phyloP scores from a whole-genome alignment of 2,888 invertebrate genomes.

The Callinectes sapidus region DNA sequence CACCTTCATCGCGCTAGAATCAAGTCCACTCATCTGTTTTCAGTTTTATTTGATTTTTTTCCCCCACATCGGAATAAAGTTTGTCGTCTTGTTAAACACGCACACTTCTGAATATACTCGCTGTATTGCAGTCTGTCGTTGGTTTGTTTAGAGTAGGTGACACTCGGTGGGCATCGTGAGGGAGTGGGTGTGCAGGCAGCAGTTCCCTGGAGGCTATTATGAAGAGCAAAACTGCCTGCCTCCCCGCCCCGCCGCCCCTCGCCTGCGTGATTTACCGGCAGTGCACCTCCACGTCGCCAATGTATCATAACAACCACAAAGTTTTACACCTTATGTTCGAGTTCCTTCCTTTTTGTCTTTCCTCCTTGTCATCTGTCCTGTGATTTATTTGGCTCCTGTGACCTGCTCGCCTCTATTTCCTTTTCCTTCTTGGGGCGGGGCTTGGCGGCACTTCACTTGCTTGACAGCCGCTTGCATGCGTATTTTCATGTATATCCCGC shows the following conservation, averaged over 20 bases:
- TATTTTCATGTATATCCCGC: not conserved
- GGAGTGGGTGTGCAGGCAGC: not conserved
- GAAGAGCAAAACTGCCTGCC: constrained; percentile 22
- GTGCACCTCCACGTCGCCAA: constrained; percentile 39
- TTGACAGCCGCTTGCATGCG: constrained; percentile 29
- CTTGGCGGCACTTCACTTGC: constrained; percentile 22
- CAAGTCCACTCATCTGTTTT: not conserved
- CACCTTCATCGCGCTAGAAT: not conserved
- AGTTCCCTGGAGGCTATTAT: constrained; percentile 5
- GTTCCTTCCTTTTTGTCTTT: constrained; percentile 42
- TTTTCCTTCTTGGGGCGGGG: constrained; percentile 15
- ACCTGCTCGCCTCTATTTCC: constrained; percentile 42
- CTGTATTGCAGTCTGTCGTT: not conserved
- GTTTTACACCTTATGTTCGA: constrained; percentile 47
- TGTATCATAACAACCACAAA: constrained; percentile 57
- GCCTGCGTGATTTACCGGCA: constrained; percentile 38
- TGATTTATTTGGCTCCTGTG: constrained; percentile 41
- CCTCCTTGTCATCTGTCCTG: constrained; percentile 31
- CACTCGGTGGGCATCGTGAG: not conserved
- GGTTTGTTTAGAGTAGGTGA: not conserved
- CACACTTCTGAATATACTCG: not conserved
- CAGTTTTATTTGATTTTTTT: not conserved
- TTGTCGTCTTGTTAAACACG: not conserved
- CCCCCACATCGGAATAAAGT: not conserved
- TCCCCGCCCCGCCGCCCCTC: not conserved